Evolutionary conservation across 2,113 vertebrate species (phyloP).

Genomic region (Lycaon pictus): DNA sequence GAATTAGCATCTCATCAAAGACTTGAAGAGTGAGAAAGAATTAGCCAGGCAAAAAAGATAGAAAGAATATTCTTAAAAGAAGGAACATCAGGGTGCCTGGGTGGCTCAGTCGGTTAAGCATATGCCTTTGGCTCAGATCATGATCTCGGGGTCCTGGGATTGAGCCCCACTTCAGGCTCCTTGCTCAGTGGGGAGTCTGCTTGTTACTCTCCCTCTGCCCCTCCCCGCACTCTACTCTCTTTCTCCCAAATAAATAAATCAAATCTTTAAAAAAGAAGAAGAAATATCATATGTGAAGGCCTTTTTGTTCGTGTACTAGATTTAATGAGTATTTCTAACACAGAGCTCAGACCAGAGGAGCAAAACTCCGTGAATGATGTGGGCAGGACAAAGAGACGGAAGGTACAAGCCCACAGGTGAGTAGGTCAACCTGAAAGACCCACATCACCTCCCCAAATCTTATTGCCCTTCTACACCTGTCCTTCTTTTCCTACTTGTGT

Average conservation of each 20-base stretch:
- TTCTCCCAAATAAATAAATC: not conserved
- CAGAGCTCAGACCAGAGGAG: constrained; percentile 55
- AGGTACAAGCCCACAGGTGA: constrained; percentile 54
- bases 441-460: not conserved
- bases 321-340: constrained; percentile 54
- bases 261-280: not conserved
- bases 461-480: not conserved
- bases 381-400: constrained; percentile 59
- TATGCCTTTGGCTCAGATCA: not conserved
- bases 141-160: not conserved
- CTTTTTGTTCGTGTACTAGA: not conserved
- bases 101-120: not conserved
- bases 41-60: not conserved
- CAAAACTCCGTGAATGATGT: not conserved
- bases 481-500: not conserved
- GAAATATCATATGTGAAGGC: not conserved
- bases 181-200: not conserved
- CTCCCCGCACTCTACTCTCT: not conserved
- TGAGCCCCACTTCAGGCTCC: not conserved
- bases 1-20: constrained; percentile 33
- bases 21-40: constrained; percentile 10
- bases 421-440: not conserved
- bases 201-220: not conserved
- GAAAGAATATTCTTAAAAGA: constrained; percentile 39
- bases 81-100: not conserved